Evolutionary conservation across 2,113 vertebrate genomes (phyloP).

Genomic region (Pteruthius melanotis): DNA sequence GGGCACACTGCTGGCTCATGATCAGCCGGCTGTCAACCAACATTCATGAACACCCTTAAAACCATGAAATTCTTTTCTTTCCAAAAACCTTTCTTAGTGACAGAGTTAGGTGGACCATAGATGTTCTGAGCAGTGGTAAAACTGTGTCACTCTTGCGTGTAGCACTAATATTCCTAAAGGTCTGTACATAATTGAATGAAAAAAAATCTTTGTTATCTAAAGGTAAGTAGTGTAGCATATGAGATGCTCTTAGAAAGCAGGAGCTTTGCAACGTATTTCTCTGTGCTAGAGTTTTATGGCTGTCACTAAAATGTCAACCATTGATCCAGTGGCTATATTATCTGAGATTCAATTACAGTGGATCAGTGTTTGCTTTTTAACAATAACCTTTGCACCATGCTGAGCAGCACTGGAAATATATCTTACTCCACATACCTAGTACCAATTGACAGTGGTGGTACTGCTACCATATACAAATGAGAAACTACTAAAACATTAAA

Average conservation of each 20-base stretch:
- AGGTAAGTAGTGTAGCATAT: neutral
- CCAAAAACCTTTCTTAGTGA: neutral
- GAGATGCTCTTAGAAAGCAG: neutral
- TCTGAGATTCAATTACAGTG: conserved; percentile 2
- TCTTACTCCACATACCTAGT: neutral
- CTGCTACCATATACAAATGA: neutral
- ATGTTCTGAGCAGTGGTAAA: neutral
- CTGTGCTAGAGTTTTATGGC: neutral
- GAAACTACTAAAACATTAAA: neutral
- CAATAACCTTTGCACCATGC: neutral
- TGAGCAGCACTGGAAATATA: neutral
- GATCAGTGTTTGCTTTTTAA: conserved; percentile 26
- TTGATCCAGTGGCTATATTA: neutral
- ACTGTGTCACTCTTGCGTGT: neutral
- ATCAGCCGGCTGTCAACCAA: neutral
- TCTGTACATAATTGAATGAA: neutral
- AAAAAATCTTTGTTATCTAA: neutral
- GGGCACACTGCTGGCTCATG: neutral
- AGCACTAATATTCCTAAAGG: neutral
- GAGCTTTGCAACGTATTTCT: neutral
- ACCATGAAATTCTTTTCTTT: neutral
- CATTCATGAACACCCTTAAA: neutral
- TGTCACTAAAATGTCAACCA: neutral
- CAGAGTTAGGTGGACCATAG: neutral
- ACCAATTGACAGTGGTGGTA: neutral